Evolutionary conservation across 2,113 vertebrate genomes (phyloP), one percentile per base, ranked within the genome.

Genomic region (Catharus bicknelli): DNA sequence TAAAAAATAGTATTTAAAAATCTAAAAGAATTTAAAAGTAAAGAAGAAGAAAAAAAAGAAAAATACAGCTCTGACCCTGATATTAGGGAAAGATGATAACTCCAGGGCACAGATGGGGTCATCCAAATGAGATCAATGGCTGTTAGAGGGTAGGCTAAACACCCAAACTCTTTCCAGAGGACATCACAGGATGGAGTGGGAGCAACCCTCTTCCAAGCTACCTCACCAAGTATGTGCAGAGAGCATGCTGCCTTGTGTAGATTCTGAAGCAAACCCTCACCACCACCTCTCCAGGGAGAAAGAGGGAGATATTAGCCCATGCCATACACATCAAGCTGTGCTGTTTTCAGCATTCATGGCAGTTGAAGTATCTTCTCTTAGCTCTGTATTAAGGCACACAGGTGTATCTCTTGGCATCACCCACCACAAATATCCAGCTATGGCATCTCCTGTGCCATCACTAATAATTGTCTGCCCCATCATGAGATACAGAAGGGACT

Each of bases 291-390:
- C 18, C 34, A 23, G 18, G 11, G 6, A 79, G 26, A 85, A 86
- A 79, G 1, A 26, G 7, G 14, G 30, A 86, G n/a, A 32, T 40
- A 73, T 27, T 13, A 68, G 32, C 16, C 40, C 29, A 32, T 2
- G 2, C 7, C 63, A n/a, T 26, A 16, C 0, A 0, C 36, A 17
- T n/a, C 75, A 78, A 67, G 13, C 26, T 38, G 8, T 3, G 2
- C 48, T 38, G 26, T 69, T 72, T 68, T 32, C 78, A 59, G 34
- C 16, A 16, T 29, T 58, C 58, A 68, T 55, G 29, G 19, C 3
- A 7, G 26, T 32, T 59, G 23, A n/a, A 48, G 15, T 10, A 29
- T 7, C 51, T 70, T 29, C 53, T 45, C 19, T 8, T 4, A 63
- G 34, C 43, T 66, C 42, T 38, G 45, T 23, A 22, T n/a, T n/a